Evolutionary conservation across 1,140 invertebrate genomes (phyloP).

Genomic region (Macrotrachela quadricornifera): DNA sequence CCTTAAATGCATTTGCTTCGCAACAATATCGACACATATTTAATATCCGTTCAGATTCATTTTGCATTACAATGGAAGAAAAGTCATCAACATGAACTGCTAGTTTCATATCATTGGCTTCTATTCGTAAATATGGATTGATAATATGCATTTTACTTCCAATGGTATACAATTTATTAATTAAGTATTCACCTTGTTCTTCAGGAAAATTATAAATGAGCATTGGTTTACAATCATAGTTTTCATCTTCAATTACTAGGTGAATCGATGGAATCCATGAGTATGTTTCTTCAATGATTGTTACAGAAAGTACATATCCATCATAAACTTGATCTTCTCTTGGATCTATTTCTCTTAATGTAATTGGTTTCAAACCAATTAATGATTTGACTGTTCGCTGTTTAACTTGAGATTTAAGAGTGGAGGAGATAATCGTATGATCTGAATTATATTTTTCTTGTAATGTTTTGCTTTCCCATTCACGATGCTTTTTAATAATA

Average conservation of each 20-base stretch:
- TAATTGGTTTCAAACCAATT: neutral
- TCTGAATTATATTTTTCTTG: neutral
- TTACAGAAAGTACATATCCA: neutral
- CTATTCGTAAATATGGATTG: neutral
- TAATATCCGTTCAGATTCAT: neutral
- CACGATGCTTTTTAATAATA: no score
- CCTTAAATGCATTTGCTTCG: neutral
- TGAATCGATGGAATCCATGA: neutral
- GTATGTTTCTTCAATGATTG: neutral
- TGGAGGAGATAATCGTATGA: neutral
- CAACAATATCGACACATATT: conserved; percentile 1
- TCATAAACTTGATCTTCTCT: neutral
- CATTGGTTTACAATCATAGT: neutral
- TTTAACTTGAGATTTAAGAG: neutral
- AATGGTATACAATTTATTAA: neutral
- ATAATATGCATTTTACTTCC: neutral
- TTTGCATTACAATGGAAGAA: neutral
- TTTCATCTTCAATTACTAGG: neutral
- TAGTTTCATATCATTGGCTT: neutral
- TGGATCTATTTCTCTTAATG: neutral
- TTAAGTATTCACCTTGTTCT: neutral
- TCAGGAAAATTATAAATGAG: neutral
- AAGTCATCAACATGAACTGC: neutral
- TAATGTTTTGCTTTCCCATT: no score
- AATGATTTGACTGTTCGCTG: neutral